phyloP scores from a whole-genome alignment of 2,888 invertebrate species.

The Thymelicus sylvestris region DNA sequence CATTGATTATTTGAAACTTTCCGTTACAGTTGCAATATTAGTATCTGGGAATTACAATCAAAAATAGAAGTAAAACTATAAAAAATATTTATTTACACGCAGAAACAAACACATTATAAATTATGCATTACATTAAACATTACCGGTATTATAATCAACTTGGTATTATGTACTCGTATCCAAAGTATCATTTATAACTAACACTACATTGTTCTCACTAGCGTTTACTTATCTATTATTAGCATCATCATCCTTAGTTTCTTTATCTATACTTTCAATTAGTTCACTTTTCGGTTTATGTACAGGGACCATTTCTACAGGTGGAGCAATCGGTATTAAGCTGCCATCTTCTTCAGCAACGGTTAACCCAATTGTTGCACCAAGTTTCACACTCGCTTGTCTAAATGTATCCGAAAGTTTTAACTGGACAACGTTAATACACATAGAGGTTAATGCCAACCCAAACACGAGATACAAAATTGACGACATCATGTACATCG shows the following conservation, averaged over 20 bases:
- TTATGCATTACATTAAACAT: constrained; percentile 41
- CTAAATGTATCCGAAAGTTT: constrained; percentile 92
- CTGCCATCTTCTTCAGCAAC: constrained; percentile 88
- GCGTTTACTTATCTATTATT: constrained; percentile 62
- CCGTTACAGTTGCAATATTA: too few relatives aligned
- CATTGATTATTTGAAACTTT: too few relatives aligned
- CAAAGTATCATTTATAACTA: background rate
- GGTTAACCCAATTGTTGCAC: constrained; percentile 92
- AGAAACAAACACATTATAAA: constrained; percentile 55
- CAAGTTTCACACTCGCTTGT: constrained; percentile 93
- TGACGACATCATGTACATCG: constrained; percentile 94
- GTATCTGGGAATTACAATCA: too few relatives aligned
- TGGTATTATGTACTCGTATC: background rate
- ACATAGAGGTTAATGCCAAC: constrained; percentile 97
- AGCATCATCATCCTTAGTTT: constrained; percentile 54
- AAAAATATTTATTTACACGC: constrained; percentile 67
- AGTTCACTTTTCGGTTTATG: constrained; percentile 64
- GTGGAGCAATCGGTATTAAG: constrained; percentile 72
- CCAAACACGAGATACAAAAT: constrained; percentile 97
- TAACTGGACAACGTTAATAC: constrained; percentile 97
- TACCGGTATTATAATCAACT: background rate
- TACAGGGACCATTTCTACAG: constrained; percentile 71
- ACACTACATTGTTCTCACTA: constrained; percentile 27
- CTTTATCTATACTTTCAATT: constrained; percentile 57
- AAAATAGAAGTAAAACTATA: constrained; percentile 46